A percentile compares a stretch with the other conserved stretches of the same genome.
These are phyloP conservation scores for Columbina picui DNA, from an alignment of 2,113 vertebrate genomes.

Conservation along the genomic window DNA sequence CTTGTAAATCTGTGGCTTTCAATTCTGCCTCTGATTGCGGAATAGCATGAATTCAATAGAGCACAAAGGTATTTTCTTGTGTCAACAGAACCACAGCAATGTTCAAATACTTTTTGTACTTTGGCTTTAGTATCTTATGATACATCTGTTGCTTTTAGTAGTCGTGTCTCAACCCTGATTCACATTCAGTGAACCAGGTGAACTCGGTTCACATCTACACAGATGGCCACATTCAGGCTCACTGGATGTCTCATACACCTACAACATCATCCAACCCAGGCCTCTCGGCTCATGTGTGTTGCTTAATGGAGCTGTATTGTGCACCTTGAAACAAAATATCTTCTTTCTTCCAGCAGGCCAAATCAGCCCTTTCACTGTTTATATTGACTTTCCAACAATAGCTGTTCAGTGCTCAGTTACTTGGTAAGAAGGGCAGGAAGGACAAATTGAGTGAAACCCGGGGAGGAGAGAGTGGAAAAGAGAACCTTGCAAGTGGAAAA, in stretches of 20 bases:
- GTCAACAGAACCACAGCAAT: constrained; percentile 26
- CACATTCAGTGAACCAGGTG: constrained; percentile 34
- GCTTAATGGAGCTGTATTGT: background rate
- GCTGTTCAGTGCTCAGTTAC: background rate
- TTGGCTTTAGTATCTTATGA: constrained; percentile 13
- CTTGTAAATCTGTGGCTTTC: background rate
- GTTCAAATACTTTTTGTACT: constrained; percentile 29
- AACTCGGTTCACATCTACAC: background rate
- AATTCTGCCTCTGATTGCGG: background rate
- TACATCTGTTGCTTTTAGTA: constrained; percentile 32
- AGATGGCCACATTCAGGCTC: background rate
- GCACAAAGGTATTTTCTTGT: constrained; percentile 54
- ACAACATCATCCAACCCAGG: background rate
- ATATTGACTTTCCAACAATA: background rate
- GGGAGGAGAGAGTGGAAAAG: background rate
- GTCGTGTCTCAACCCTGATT: constrained; percentile 21
- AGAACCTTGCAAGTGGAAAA: background rate
- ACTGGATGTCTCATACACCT: background rate
- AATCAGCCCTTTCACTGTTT: background rate
- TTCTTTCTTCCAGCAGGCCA: background rate
- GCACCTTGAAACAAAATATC: background rate
- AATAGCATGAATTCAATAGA: constrained; percentile 22
- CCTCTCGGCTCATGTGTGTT: background rate
- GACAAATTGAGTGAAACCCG: background rate
- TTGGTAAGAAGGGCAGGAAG: background rate